These are phyloP conservation scores for Cladopsammia gracilis DNA, from an alignment of 64 coral and sea anemone genomes.

Conservation along the genomic window DNA sequence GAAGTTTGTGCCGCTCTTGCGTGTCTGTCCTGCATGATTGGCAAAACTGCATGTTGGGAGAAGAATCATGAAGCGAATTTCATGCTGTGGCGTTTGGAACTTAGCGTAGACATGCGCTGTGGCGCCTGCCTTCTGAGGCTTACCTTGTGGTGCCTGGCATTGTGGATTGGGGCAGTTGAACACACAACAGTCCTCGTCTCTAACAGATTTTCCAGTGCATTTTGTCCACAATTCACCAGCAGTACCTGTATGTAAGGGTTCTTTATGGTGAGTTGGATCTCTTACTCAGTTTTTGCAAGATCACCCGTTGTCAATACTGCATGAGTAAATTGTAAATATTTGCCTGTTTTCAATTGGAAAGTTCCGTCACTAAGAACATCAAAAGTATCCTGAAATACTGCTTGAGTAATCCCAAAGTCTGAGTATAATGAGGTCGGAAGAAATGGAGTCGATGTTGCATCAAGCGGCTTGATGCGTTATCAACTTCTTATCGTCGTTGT, in stretches of 20 bases:
- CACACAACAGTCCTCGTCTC: background rate
- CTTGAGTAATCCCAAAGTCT: too few species aligned
- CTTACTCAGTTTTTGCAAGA: too few species aligned
- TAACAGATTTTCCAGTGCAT: constrained; percentile 13
- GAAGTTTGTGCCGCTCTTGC: background rate
- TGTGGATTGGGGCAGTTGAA: constrained; percentile 16
- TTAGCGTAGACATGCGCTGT: constrained; percentile 9
- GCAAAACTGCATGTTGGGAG: constrained; percentile 5
- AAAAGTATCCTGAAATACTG: too few species aligned
- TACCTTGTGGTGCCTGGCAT: background rate
- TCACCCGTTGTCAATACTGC: too few species aligned
- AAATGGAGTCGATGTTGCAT: too few species aligned
- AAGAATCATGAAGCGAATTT: constrained; percentile 26
- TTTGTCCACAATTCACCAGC: constrained; percentile 26
- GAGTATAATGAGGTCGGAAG: too few species aligned
- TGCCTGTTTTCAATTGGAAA: too few species aligned
- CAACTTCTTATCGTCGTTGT: too few species aligned
- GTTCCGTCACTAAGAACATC: too few species aligned
- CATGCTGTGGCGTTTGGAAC: background rate
- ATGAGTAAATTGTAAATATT: too few species aligned
- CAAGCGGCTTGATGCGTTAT: too few species aligned
- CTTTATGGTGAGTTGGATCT: too few species aligned
- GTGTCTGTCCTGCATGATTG: background rate
- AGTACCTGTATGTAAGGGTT: background rate
- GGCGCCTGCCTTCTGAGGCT: background rate